A percentile compares a stretch with the other conserved stretches of the same genome.
These are phyloP conservation scores for Therioaphis trifolii DNA, from an alignment of 2,888 invertebrate genomes.

Conservation along the genomic window DNA sequence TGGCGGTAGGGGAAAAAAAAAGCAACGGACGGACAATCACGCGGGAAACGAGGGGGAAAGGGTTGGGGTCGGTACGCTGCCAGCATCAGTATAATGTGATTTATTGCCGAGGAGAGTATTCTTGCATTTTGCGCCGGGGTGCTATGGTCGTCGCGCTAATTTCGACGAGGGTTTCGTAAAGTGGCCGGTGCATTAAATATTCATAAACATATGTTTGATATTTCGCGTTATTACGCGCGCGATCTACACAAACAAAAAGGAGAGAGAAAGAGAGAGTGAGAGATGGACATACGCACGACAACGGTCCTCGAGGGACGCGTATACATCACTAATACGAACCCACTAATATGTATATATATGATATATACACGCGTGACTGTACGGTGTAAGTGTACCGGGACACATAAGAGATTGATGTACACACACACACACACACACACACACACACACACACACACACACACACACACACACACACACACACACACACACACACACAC, in stretches of 20 bases:
- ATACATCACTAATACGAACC: background rate
- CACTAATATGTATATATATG: background rate
- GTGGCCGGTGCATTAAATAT: slow-evolving; percentile 57
- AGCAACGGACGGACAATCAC: slow-evolving; percentile 27
- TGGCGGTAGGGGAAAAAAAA: background rate
- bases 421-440: too few relatives aligned
- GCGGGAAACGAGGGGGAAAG: background rate
- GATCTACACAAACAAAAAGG: slow-evolving; percentile 22
- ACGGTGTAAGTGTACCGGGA: background rate
- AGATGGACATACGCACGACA: too few relatives aligned
- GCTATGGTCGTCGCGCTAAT: slow-evolving; percentile 17
- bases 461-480: too few relatives aligned
- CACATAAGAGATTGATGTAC: background rate
- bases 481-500: too few relatives aligned
- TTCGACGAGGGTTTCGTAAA: slow-evolving; percentile 42
- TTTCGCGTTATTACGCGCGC: slow-evolving; percentile 39
- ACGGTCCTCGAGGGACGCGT: slow-evolving; percentile 28
- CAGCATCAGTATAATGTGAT: slow-evolving; percentile 30
- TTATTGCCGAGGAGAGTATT: slow-evolving; percentile 33
- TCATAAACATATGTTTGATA: slow-evolving; percentile 58
- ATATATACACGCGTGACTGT: background rate
- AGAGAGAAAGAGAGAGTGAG: background rate
- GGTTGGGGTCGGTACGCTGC: too few relatives aligned
- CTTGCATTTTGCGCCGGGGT: slow-evolving; percentile 4
- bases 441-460: too few relatives aligned